These are phyloP conservation scores for Rhombomys opimus DNA, from an alignment of 2,113 vertebrate species.

Conservation along the genomic window DNA sequence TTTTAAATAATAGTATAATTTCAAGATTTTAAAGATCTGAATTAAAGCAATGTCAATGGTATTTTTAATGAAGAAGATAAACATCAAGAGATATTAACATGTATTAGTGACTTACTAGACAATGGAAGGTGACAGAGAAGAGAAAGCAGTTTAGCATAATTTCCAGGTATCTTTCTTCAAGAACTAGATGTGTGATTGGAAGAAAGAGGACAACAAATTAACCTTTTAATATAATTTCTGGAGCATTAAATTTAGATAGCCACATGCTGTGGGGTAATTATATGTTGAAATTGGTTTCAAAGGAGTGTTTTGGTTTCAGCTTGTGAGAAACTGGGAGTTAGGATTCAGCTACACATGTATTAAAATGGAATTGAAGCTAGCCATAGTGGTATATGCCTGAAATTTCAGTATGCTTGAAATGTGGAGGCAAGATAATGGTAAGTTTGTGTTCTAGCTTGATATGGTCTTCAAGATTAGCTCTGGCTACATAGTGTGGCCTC, in stretches of 20 bases:
- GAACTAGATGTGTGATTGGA: neutral
- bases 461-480: neutral
- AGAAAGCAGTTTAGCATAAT: too few species aligned
- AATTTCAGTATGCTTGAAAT: neutral
- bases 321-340: neutral
- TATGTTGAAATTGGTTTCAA: neutral
- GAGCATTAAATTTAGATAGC: neutral
- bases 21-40: constrained; percentile 19
- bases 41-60: neutral
- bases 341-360: neutral
- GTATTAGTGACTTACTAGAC: constrained; percentile 8
- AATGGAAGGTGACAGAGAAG: neutral
- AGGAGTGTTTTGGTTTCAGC: constrained; percentile 36
- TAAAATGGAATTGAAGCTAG: neutral
- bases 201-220: neutral
- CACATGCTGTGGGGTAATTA: neutral
- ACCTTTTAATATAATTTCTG: neutral
- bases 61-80: neutral
- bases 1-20: constrained; percentile 24
- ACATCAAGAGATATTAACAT: constrained; percentile 41
- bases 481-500: neutral
- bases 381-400: neutral
- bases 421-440: neutral
- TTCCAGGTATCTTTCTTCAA: too few species aligned
- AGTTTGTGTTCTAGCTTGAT: neutral